phyloP scores from a whole-genome alignment of 2,888 invertebrate species.

The Lysandra coridon region DNA sequence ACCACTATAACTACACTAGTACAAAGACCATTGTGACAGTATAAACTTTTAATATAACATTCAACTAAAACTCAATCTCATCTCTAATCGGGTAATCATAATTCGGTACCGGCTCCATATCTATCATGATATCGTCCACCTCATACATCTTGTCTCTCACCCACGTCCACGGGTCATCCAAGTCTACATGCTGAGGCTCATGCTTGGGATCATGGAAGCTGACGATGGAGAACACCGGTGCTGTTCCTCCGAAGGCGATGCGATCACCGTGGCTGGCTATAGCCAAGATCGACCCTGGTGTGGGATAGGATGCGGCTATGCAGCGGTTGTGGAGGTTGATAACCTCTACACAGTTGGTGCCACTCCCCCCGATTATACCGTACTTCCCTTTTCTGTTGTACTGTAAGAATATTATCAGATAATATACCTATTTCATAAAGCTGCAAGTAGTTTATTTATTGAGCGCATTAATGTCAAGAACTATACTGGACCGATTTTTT shows the following conservation, averaged over 20 bases:
- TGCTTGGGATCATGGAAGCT: constrained; percentile 71
- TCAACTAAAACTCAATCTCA: constrained; percentile 1
- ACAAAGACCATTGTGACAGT: too few relatives aligned
- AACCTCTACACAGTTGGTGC: constrained; percentile 69
- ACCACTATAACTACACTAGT: too few relatives aligned
- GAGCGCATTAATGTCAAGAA: too few relatives aligned
- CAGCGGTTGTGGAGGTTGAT: constrained; percentile 73
- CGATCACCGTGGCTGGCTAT: constrained; percentile 62
- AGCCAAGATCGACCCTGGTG: constrained; percentile 59
- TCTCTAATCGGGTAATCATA: background rate
- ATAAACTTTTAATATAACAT: background rate
- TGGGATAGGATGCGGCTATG: constrained; percentile 68
- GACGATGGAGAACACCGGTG: constrained; percentile 63
- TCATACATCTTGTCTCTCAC: background rate
- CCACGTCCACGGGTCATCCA: constrained; percentile 32
- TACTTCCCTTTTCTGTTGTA: constrained; percentile 74
- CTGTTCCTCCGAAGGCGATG: constrained; percentile 70
- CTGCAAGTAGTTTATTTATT: too few relatives aligned
- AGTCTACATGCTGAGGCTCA: constrained; percentile 51
- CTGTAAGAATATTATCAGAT: constrained; percentile 49
- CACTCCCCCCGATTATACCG: constrained; percentile 70
- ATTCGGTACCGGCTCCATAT: constrained; percentile 5
- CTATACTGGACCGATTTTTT: too few relatives aligned
- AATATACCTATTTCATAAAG: background rate
- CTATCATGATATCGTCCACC: constrained; percentile 4